A percentile compares a stretch with the other conserved stretches of the same genome.
Evolutionary conservation across 2,888 invertebrate species (phyloP).

Genomic region (Mythimna albipuncta): DNA sequence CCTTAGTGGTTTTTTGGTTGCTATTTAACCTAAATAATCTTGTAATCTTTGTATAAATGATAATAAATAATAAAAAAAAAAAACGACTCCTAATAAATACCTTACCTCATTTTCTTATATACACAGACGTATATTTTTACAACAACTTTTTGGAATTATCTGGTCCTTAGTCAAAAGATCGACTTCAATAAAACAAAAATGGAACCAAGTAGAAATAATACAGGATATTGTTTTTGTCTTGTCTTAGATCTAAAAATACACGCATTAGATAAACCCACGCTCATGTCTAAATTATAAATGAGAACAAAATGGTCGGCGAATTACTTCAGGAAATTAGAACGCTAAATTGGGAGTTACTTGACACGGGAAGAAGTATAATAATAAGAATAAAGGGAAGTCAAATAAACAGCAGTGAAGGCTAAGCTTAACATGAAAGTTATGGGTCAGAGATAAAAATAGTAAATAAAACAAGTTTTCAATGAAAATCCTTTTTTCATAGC

Average conservation of each 20-base stretch:
- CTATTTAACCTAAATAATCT: no score
- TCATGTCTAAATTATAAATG: background rate
- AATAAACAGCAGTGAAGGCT: background rate
- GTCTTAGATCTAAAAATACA: background rate
- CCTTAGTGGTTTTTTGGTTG: no score
- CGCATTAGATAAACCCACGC: background rate
- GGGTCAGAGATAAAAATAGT: no score
- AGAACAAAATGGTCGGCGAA: constrained; percentile 6
- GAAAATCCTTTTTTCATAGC: no score
- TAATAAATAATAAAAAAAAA: no score
- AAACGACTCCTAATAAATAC: no score
- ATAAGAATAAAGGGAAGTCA: background rate
- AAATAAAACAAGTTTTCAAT: no score
- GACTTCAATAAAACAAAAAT: background rate
- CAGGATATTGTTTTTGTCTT: background rate
- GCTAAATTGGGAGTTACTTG: background rate
- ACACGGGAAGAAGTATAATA: background rate
- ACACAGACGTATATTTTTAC: no score
- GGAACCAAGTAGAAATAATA: background rate
- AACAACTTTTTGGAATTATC: no score
- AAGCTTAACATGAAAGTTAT: background rate
- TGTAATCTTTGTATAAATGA: no score
- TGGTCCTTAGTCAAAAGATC: no score
- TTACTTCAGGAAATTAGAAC: constrained; percentile 9
- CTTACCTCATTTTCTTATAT: no score